Base-by-base conservation (phyloP, 2,797 vertebrate species). In the Vespertilio murinus region DNA sequence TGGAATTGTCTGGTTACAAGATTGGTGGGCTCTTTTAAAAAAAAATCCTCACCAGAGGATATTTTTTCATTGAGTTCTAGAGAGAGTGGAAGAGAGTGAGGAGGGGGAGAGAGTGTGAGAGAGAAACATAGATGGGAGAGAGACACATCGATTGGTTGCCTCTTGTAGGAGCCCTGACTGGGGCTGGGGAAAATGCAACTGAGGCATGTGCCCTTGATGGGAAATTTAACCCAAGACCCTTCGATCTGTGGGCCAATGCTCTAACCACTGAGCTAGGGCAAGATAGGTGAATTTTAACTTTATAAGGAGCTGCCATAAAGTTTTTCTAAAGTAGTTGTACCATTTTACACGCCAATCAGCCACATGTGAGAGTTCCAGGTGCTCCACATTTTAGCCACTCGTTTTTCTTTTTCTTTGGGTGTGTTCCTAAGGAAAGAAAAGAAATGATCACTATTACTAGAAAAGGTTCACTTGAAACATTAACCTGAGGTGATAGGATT, bases 401-500 rank as follows among this genome's bases (percentile, higher is more conserved):
- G 28, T n/a, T 91, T 94, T 87, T 22, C 52, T 65, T 87, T 90
- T 54, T 45, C 45, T 25, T 73, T 89, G 49, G 45, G 17, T 79
- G 7, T 61, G 18, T 74, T 93, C 38, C 83, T 85, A 65, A 88
- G 74, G 75, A 93, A 95, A 95, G 38, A 45, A 91, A 94, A 91
- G 38, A 74, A 40, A 74, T 52, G 45, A 73, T 85, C 79, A 59
- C 30, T 86, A 45, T 85, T 94, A 78, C 30, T 69, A 85, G 56
- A 30, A 59, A 91, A 95, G 52, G 30, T 83, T 77, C 64, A 35
- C 74, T 84, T 86, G 87, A 86, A 93, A 93, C 74, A 40, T 74
- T 86, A 74, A 22, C 7, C 52, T 88, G 86, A 96, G 33, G 52
- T 88, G 56, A 65, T 52, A 64, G 70, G 80, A 86, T 93, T 88